Conservation (phyloP, 2,888 invertebrate species). For the Dasysyrphus tricinctus region DNA sequence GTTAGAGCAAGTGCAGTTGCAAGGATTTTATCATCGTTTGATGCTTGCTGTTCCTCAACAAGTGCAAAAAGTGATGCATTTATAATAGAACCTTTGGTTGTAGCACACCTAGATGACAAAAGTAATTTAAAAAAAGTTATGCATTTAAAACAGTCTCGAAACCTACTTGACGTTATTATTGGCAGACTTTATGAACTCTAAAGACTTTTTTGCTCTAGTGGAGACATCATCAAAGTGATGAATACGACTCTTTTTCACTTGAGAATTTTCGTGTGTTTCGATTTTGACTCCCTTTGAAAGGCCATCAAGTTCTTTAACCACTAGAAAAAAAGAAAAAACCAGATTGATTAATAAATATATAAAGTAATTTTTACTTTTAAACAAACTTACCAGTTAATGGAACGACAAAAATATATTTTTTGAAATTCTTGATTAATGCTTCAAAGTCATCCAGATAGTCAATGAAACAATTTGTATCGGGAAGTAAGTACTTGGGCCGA, state of each 20-base stretch:
- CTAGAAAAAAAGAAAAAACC: conserved; percentile 83
- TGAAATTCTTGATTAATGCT: conserved; percentile 87
- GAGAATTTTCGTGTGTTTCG: conserved; percentile 79
- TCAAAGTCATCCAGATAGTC: conserved; percentile 93
- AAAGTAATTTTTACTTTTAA: not conserved
- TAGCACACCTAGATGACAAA: conserved; percentile 88
- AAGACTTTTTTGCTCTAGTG: conserved; percentile 88
- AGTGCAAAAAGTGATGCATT: conserved; percentile 92
- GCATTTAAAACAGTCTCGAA: not conserved
- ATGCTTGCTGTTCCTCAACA: conserved; percentile 87
- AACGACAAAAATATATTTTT: conserved; percentile 87
- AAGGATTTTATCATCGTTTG: conserved; percentile 91
- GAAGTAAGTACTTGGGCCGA: conserved; percentile 94
- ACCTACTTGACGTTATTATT: conserved; percentile 86
- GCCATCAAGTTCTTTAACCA: conserved; percentile 95
- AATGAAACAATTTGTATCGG: conserved; percentile 99
- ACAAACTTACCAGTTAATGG: conserved; percentile 93
- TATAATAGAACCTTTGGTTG: conserved; percentile 93
- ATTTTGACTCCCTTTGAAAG: conserved; percentile 88
- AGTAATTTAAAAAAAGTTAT: conserved; percentile 2
- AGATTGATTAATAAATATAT: not conserved
- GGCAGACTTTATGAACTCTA: conserved; percentile 88
- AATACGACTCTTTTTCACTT: conserved; percentile 81
- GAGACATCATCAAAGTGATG: conserved; percentile 89
- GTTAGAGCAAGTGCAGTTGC: conserved; percentile 87